phyloP scores from a whole-genome alignment of 2,888 invertebrate genomes.

The Orthosia gracilis region DNA sequence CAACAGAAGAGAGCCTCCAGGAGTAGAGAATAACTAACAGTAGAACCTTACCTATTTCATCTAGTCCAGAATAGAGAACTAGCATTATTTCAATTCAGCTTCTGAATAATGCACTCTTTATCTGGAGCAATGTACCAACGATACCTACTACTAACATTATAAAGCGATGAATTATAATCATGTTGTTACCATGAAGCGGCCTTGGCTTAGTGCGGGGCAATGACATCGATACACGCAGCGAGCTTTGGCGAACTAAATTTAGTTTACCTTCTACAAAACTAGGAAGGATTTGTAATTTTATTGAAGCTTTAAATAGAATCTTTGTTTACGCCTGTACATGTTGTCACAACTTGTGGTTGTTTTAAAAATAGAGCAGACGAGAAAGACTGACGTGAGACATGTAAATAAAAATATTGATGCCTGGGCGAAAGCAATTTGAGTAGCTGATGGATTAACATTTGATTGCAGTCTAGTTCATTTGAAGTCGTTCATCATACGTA shows the following conservation, averaged over 20 bases:
- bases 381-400: constrained; percentile 28
- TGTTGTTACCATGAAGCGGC: constrained; percentile 76
- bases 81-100: neutral
- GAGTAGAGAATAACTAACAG: neutral
- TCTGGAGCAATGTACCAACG: constrained; percentile 32
- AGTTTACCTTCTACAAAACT: constrained; percentile 22
- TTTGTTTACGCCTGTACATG: constrained; percentile 13
- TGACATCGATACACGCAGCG: constrained; percentile 63
- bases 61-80: neutral
- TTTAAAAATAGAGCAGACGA: constrained; percentile 39
- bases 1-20: neutral
- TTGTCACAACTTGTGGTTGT: constrained; percentile 24
- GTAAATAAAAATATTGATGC: constrained; percentile 23
- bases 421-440: neutral
- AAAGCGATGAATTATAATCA: constrained; percentile 85
- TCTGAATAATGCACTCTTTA: constrained; percentile 30
- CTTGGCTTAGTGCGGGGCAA: constrained; percentile 67
- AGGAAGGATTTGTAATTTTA: constrained; percentile 28
- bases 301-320: constrained; percentile 22
- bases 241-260: constrained; percentile 35
- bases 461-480: constrained; percentile 16
- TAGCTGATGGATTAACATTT: constrained; percentile 20
- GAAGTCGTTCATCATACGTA: constrained; percentile 29
- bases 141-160: constrained; percentile 75
- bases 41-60: neutral